Evolutionary conservation across 2,113 vertebrate species (phyloP).

Genomic region (Mormyrus iriodes): DNA sequence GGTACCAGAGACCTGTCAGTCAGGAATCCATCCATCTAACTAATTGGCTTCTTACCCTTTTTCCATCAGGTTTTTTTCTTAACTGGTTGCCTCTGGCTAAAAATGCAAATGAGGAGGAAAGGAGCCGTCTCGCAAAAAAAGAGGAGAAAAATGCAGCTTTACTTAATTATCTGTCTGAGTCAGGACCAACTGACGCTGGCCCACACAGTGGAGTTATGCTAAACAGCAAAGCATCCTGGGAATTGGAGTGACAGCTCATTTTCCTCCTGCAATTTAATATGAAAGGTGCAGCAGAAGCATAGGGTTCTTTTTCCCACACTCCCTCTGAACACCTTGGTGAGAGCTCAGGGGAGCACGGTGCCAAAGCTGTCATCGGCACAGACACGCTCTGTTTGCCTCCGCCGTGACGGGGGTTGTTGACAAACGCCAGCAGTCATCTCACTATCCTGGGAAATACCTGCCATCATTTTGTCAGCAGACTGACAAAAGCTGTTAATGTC

Average conservation of each 20-base stretch:
- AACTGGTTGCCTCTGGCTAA: constrained; percentile 99
- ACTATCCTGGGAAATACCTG: constrained; percentile 99
- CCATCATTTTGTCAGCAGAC: constrained; percentile 99
- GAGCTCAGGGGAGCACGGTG: constrained; percentile 91
- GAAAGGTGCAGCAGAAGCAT: constrained; percentile 93
- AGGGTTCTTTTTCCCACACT: constrained; percentile 80
- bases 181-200: constrained; percentile 79
- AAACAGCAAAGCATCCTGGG: constrained; percentile 99
- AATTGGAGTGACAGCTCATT: constrained; percentile 99
- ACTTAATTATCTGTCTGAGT: constrained; percentile 98
- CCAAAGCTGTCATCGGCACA: constrained; percentile 94
- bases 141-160: constrained; percentile 81
- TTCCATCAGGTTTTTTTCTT: constrained; percentile 98
- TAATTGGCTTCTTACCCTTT: constrained; percentile 99
- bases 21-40: constrained; percentile 98
- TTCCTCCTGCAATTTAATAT: constrained; percentile 82
- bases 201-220: constrained; percentile 91
- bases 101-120: constrained; percentile 95
- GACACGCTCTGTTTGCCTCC: constrained; percentile 84
- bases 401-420: constrained; percentile 99
- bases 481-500: constrained; percentile 99
- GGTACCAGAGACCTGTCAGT: constrained; percentile 98
- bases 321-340: constrained; percentile 79
- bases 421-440: constrained; percentile 99
- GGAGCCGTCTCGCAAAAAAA: constrained; percentile 66